phyloP scores from a whole-genome alignment of 1,140 invertebrate species.

The Magallana angulata region DNA sequence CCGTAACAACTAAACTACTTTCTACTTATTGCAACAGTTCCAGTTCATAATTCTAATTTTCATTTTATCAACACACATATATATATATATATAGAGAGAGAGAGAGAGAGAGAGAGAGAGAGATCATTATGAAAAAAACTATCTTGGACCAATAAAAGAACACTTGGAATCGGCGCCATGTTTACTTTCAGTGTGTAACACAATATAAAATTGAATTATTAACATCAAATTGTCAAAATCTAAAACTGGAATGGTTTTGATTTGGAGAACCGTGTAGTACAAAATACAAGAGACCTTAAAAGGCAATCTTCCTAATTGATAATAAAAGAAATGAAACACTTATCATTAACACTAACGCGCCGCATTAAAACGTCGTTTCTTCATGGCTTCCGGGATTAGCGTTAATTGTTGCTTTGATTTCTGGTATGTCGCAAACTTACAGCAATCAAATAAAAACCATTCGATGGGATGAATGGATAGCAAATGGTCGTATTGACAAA shows the following conservation, averaged over 20 bases:
- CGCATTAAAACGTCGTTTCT: constrained; percentile 1
- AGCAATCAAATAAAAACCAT: constrained; percentile 14
- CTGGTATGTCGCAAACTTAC: background rate
- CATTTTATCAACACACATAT: too few species aligned
- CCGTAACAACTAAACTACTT: too few species aligned
- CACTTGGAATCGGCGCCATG: background rate
- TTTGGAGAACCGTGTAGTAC: background rate
- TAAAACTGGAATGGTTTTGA: too few species aligned
- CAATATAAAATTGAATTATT: background rate
- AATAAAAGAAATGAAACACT: constrained; percentile 34
- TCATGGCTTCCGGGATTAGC: constrained; percentile 25
- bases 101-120: background rate
- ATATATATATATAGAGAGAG: too few species aligned
- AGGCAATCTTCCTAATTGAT: constrained; percentile 36
- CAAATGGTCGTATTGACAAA: background rate
- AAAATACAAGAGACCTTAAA: constrained; percentile 22
- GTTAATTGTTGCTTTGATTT: constrained; percentile 34
- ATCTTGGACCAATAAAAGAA: too few species aligned
- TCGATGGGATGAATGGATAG: constrained; percentile 23
- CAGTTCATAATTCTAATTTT: too few species aligned
- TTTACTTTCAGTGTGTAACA: background rate
- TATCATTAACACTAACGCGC: constrained; percentile 6
- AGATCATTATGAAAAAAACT: background rate
- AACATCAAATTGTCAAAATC: too few species aligned
- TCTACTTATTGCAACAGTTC: too few species aligned